phyloP scores from a whole-genome alignment of 2,113 vertebrate genomes.

The Opisthocomus hoazin region DNA sequence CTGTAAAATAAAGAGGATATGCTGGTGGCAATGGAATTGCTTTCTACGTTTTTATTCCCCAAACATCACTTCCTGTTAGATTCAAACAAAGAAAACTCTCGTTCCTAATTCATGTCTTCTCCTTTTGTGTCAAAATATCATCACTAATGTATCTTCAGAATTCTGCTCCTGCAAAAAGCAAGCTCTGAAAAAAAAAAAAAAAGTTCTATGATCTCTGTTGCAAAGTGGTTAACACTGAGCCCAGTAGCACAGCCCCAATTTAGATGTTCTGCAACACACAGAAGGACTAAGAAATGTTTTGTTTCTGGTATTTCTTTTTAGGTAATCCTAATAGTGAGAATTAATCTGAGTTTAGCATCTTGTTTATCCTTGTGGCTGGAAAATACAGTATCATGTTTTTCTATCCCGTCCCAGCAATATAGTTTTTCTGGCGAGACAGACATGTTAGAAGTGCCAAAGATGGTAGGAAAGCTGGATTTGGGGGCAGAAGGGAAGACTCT shows the following conservation, averaged over 20 bases:
- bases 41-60: background rate
- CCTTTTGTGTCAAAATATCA: background rate
- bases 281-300: background rate
- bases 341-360: background rate
- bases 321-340: background rate
- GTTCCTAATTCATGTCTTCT: background rate
- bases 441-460: background rate
- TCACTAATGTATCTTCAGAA: background rate
- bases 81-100: background rate
- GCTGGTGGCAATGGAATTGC: background rate
- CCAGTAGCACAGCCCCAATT: background rate
- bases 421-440: background rate
- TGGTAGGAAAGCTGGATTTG: background rate
- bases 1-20: background rate
- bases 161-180: background rate
- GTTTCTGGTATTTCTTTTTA: background rate
- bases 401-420: background rate
- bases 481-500: background rate
- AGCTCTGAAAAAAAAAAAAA: background rate
- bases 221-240: background rate
- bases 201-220: background rate
- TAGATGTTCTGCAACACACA: background rate
- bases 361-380: background rate
- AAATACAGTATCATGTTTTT: background rate
- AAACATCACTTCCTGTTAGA: background rate